Base-by-base conservation (phyloP, 2,888 invertebrate species). In the Ormyrus thymus region DNA sequence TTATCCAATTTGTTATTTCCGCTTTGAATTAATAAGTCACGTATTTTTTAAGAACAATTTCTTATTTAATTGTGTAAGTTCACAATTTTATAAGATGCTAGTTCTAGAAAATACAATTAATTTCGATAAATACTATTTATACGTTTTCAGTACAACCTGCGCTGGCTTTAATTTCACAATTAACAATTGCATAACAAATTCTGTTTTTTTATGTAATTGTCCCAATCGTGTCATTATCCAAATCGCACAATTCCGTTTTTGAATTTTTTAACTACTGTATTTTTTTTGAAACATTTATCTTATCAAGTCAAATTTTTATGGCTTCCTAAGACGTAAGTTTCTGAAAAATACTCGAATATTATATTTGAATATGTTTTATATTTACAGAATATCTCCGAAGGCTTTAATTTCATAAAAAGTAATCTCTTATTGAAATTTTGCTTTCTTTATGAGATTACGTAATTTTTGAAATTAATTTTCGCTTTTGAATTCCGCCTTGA, bases 101-200 rank as follows among this genome's bases (percentile, higher is more conserved):
- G n/a, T 56, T 56, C 11, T 4, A 11, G 10, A n/a, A 56, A 56
- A 56, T 11, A 56, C 11, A 56, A 56, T 56, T 56, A 56, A n/a
- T 56, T 1, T 15, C 4, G 15, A 29, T 15, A 29, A 29, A 29
- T 29, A 29, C 29, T 43, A 48, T 65, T 11, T 62, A 53, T 4
- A 51, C 48, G 5, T 11, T 15, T 13, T 64, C 59, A 76, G 71
- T 29, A 29, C 51, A 13, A 51, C 11, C 13, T 46, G 59, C 68
- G 59, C 11, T 53, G 75, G 75, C 13, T 65, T 45, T 68, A 62
- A 68, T 53, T 74, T 78, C 50, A 59, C 58, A 66, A 50, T 11
- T 62, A 29, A 29, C 29, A 29, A 29, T 29, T 29, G 29, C 29
- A 29, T 29, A 29, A 29, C 29, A 29, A 29, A 29, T 29, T 29